Evolutionary conservation across 1,140 invertebrate species (phyloP).

Genomic region (Alviniconcha marisindica): DNA sequence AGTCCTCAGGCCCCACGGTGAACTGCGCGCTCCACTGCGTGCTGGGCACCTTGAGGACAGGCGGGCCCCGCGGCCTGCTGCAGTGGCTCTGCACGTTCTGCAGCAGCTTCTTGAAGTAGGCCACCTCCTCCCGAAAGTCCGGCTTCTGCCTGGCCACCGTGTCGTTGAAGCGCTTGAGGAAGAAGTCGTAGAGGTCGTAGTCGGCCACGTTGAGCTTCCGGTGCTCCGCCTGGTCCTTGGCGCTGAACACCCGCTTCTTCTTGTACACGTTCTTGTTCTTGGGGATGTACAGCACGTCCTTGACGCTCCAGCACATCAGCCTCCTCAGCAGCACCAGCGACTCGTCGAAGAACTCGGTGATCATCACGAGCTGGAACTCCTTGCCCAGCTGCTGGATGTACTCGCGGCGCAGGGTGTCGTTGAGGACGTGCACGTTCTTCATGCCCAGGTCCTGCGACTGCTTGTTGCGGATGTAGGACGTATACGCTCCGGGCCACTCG

Average conservation of each 20-base stretch:
- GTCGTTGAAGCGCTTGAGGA: conserved; percentile 28
- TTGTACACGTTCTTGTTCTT: conserved; percentile 36
- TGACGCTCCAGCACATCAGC: conserved; percentile 77
- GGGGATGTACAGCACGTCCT: conserved; percentile 72
- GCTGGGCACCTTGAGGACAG: conserved; percentile 1
- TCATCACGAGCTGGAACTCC: conserved; percentile 78
- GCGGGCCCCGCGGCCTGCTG: not conserved
- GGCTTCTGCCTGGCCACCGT: conserved; percentile 22
- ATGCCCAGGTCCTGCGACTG: conserved; percentile 60
- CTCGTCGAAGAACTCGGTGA: conserved; percentile 79
- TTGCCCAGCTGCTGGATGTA: conserved; percentile 53
- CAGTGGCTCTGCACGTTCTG: conserved; percentile 16
- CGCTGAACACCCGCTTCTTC: not conserved
- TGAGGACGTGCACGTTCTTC: conserved; percentile 39
- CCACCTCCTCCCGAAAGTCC: conserved; percentile 37
- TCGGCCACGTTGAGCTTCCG: conserved; percentile 31
- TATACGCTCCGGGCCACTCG: conserved; percentile 37
- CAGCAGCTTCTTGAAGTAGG: conserved; percentile 32
- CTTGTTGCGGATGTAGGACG: conserved; percentile 49
- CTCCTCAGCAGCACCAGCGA: conserved; percentile 78
- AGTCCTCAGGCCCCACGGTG: conserved; percentile 48
- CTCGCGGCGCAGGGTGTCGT: conserved; percentile 36
- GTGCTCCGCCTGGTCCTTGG: conserved; percentile 25
- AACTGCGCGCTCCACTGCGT: conserved; percentile 56
- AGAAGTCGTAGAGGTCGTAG: conserved; percentile 46